phyloP scores from a whole-genome alignment of 2,113 vertebrate species.

The Chinchilla lanigera region DNA sequence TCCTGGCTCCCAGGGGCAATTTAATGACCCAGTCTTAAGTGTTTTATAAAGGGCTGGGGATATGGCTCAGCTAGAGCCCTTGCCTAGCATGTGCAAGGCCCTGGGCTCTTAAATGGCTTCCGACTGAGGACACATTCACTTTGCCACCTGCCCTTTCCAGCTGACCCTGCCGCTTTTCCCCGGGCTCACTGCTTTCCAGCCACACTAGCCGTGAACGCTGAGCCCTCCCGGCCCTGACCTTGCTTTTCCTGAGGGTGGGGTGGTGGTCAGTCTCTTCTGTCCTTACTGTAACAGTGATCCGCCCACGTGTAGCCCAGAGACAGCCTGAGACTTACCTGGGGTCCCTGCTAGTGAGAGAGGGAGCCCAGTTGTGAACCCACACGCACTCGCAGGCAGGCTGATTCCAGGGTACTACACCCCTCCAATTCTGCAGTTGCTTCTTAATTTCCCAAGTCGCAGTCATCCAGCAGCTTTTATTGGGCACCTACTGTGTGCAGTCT shows the following conservation, averaged over 20 bases:
- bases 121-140: neutral
- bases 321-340: neutral
- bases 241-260: neutral
- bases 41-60: too few relatives aligned
- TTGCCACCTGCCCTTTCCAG: neutral
- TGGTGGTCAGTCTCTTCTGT: neutral
- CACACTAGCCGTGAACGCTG: neutral
- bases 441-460: neutral
- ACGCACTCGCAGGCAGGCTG: neutral
- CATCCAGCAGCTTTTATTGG: neutral
- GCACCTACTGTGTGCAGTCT: neutral
- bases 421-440: neutral
- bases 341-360: neutral
- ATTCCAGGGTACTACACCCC: neutral
- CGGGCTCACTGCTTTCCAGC: neutral
- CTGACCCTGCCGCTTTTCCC: rapidly evolving
- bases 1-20: neutral
- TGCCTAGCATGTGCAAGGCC: neutral
- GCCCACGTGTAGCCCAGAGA: neutral
- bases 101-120: neutral
- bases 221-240: neutral
- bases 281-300: too few relatives aligned
- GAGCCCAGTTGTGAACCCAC: neutral
- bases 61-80: neutral
- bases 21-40: neutral